Evolutionary conservation across 2,888 invertebrate genomes (phyloP), one percentile per base, ranked within the genome.

Genomic region (Agrotis segetum): DNA sequence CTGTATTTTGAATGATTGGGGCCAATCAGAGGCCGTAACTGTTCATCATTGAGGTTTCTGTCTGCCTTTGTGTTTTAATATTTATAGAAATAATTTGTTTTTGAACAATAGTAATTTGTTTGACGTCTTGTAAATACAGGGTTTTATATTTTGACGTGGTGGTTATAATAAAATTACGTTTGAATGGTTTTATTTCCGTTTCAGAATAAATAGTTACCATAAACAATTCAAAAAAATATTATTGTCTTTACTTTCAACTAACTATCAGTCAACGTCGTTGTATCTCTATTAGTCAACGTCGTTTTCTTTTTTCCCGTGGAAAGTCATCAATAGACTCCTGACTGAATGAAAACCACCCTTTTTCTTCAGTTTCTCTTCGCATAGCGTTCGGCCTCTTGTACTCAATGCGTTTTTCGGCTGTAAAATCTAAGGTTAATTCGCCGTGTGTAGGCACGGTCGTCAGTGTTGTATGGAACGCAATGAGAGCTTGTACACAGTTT

Each of bases 21-120:
- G 82, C 78, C 84, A 84, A 85, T 85, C 82, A 84, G 67, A 61
- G 75, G 58, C n/a, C 55, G 76, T 79, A 62, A 65, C 77, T 77
- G 69, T 83, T 62, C 71, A 78, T 82, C 77, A 73, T 71, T 64
- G 77, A 60, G 71, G 77, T 75, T 71, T 67, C 47, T 59, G 60
- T 66, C 59, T 56, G n/a, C 19, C 56, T 79, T 67, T 46, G 50
- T 34, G 52, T 75, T 65, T 64, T 64, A 56, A 64, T 65, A 64
- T 71, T 67, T 71, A 75, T 71, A 49, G 66, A 55, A 63, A 70
- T 67, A 71, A 67, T 69, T 79, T 68, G 24, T 29, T 70, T 66
- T 63, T 76, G 58, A 76, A 80, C 75, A 29, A 65, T 53, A 75
- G 71, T 67, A 58, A 46, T 76, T 64, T 53, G 53, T 64, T 64